Evolutionary conservation across 2,888 invertebrate species (phyloP), one percentile per base, ranked within the genome.

Genomic region (Pristionchus mayeri): DNA sequence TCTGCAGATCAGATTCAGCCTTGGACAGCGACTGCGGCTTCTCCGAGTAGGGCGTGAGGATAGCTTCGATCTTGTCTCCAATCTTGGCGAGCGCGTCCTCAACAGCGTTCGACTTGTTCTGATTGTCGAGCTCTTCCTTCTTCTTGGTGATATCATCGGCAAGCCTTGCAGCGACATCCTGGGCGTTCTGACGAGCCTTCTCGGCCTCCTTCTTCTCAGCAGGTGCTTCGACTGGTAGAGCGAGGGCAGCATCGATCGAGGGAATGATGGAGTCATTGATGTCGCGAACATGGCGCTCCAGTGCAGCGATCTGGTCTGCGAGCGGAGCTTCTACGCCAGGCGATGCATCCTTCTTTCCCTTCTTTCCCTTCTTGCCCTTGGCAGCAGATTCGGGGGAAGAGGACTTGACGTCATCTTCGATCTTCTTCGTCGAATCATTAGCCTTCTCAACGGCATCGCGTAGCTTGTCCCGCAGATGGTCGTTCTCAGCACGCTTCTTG

Each of bases 11-110:
- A 34, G 79, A 3, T 79, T 50, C 79, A 18, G 50, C 79, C 54
- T 52, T 54, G 27, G 50, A 13, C 24, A 50, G 52, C 3, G 50
- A 52, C 50, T 75, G 75, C 13, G 75, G 75, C 75, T 75, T 75
- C 34, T 79, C 87, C 85, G 87, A 85, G 50, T 86, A 87, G 86
- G 88, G 87, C 24, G 88, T 85, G 57, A 87, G 87, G 80, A 88
- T 85, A 76, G 89, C 78, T 44, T 79, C 54, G 57, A 84, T 83
- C 27, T 84, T 84, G 21, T 84, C 75, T 27, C 57, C 75, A 75
- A 75, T 75, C 75, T 75, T 75, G 40, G 21, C 13, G 3, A 75
- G 75, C 3, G 75, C 75, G 44, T 75, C 75, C 21, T 75, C 75
- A 16, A 75, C 75, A n/a, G 44, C 37, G 3, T 11, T 3, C 30